Evolutionary conservation across 2,888 invertebrate genomes (phyloP).

Genomic region (Acleris emargana): DNA sequence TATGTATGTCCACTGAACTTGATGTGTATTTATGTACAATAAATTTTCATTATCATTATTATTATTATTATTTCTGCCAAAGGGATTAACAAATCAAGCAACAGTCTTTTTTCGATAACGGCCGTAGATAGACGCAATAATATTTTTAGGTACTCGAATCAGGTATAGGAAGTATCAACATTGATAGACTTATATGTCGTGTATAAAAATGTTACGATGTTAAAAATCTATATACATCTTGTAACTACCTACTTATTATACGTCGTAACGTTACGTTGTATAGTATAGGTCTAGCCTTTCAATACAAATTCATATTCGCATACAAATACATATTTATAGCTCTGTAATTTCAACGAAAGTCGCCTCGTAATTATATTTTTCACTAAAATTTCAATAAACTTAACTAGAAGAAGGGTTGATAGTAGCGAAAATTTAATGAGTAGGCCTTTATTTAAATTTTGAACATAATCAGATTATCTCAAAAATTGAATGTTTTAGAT

Average conservation of each 20-base stretch:
- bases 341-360: constrained; percentile 5
- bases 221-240: constrained; percentile 72
- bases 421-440: no score
- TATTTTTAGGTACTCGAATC: constrained; percentile 15
- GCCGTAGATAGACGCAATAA: constrained; percentile 14
- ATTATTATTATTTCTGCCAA: no score
- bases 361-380: neutral
- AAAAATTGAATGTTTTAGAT: neutral
- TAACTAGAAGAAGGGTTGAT: neutral
- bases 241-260: constrained; percentile 65
- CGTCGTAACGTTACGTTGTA: constrained; percentile 50
- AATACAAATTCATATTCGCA: constrained; percentile 48
- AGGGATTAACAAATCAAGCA: neutral
- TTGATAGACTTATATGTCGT: constrained; percentile 51
- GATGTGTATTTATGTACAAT: no score
- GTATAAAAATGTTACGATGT: constrained; percentile 70
- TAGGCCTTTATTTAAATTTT: no score
- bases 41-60: no score
- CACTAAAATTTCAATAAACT: neutral
- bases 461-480: no score
- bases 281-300: constrained; percentile 56
- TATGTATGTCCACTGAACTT: no score
- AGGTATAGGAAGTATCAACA: constrained; percentile 36
- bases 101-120: neutral
- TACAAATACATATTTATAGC: constrained; percentile 2